Conservation (phyloP, 1,140 invertebrate species). For the Trichonephila clavata region DNA sequence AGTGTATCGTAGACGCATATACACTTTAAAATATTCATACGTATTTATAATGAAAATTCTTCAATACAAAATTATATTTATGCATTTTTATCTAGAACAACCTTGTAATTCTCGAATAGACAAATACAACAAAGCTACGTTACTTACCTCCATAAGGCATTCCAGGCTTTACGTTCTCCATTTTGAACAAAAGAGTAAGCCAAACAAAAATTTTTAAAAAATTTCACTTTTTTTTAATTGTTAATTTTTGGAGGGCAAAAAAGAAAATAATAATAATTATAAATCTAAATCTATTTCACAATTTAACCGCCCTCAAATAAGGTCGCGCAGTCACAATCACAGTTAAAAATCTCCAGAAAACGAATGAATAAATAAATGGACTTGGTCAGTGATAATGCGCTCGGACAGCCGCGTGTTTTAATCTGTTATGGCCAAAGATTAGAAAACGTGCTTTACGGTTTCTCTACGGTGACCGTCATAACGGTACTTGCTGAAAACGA, state of each 20-base stretch:
- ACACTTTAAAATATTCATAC: too few relatives aligned
- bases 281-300: background rate
- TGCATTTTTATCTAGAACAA: too few relatives aligned
- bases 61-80: too few relatives aligned
- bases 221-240: background rate
- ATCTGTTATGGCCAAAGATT: constrained; percentile 22
- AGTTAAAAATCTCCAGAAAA: background rate
- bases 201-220: background rate
- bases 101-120: too few relatives aligned
- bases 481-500: constrained; percentile 14
- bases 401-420: constrained; percentile 19
- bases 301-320: background rate
- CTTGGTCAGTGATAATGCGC: background rate
- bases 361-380: constrained; percentile 20
- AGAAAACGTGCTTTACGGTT: constrained; percentile 33
- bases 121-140: background rate
- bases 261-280: background rate
- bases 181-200: background rate
- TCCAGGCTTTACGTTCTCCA: background rate
- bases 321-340: background rate
- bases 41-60: too few relatives aligned
- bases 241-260: background rate
- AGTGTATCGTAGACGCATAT: too few relatives aligned
- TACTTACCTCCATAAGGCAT: background rate
- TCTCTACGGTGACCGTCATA: background rate